Evolutionary conservation across 2,113 vertebrate genomes (phyloP).

Genomic region (Sigmodon hispidus): DNA sequence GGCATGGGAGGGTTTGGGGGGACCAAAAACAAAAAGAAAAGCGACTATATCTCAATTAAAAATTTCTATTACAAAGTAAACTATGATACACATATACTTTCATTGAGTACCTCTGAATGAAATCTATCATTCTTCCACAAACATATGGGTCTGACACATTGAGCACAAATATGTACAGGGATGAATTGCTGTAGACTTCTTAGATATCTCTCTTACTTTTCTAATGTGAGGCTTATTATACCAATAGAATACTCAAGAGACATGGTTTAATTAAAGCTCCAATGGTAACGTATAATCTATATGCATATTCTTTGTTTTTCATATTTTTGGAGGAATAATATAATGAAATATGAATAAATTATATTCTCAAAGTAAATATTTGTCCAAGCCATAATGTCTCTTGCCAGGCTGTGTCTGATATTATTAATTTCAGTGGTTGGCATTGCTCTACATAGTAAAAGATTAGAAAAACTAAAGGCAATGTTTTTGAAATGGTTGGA

Average conservation of each 20-base stretch:
- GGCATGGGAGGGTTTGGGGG: neutral
- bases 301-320: neutral
- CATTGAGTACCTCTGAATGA: slow-evolving; percentile 6
- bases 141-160: neutral
- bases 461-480: neutral
- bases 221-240: neutral
- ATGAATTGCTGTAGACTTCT: neutral
- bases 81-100: neutral
- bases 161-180: neutral
- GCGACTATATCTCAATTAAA: neutral
- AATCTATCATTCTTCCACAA: neutral
- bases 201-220: neutral
- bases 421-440: neutral
- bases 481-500: neutral
- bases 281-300: neutral
- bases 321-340: neutral
- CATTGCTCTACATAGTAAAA: neutral
- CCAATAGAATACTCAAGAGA: neutral
- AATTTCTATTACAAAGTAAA: neutral
- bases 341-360: neutral
- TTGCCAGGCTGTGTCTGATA: neutral
- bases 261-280: neutral
- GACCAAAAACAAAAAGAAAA: neutral
- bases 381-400: neutral
- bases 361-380: neutral